These are phyloP conservation scores for Crypturellus tataupa DNA, from an alignment of 2,797 vertebrate species.

Conservation along the genomic window DNA sequence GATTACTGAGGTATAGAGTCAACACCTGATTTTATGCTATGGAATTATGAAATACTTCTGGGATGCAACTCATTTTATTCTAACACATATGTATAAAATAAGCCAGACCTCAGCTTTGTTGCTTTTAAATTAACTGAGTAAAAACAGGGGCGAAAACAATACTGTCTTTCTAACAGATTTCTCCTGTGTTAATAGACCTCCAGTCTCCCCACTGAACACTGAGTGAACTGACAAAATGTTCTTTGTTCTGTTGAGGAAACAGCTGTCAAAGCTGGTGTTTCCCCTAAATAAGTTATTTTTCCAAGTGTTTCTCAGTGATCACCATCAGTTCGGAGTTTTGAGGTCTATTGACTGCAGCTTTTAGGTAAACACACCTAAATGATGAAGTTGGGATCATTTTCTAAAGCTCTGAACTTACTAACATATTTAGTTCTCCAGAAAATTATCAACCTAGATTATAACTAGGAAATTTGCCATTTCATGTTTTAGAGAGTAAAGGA, in stretches of 20 bases:
- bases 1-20: no score
- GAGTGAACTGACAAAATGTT: constrained; percentile 12
- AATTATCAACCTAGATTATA: neutral
- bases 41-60: neutral
- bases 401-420: neutral
- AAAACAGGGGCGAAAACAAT: constrained; percentile 23
- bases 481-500: neutral
- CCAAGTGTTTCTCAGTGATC: neutral
- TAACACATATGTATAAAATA: neutral
- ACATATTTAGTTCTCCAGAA: neutral
- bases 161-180: constrained; percentile 32
- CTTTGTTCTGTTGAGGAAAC: constrained; percentile 39
- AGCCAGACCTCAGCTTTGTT: neutral
- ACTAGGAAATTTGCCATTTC: neutral
- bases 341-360: neutral
- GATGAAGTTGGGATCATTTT: neutral
- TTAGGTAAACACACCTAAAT: neutral
- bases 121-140: neutral
- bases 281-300: neutral
- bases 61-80: neutral
- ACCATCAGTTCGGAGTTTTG: neutral
- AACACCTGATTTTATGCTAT: neutral
- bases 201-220: neutral
- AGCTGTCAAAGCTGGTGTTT: constrained; percentile 30
- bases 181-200: constrained; percentile 28